Percentiles rank a stretch among this genome's conserved stretches.
These are phyloP conservation scores for Centrocercus urophasianus DNA, from an alignment of 2,113 vertebrate species.

Conservation along the genomic window DNA sequence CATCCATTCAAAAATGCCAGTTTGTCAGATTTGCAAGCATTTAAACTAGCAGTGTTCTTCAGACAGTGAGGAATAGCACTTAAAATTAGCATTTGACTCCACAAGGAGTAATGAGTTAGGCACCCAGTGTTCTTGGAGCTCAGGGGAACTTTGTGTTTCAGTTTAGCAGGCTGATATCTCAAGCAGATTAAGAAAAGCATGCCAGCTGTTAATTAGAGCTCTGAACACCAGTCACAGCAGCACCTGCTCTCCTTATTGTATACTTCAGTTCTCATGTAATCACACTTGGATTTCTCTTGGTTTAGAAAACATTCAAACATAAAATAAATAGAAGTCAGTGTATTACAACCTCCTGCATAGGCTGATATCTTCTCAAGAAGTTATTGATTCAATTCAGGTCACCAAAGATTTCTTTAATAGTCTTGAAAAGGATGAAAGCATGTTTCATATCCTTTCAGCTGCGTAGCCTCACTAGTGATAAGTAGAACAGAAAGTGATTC, in stretches of 20 bases:
- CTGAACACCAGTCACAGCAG: constrained; percentile 10
- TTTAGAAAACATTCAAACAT: background rate
- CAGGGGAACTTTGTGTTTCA: background rate
- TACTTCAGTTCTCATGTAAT: background rate
- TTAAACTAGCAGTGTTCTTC: background rate
- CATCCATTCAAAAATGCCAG: background rate
- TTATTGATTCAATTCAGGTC: background rate
- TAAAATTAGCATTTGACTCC: background rate
- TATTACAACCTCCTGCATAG: background rate
- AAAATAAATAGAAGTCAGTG: background rate
- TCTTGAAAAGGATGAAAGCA: no score
- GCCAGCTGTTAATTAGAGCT: constrained; percentile 19
- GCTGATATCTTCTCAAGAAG: background rate
- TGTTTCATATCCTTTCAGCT: background rate
- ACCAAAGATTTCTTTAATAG: background rate
- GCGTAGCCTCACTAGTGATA: background rate
- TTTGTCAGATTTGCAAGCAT: background rate
- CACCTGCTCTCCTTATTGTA: background rate
- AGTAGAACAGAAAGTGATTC: background rate
- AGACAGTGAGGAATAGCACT: background rate
- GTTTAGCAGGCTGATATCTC: background rate
- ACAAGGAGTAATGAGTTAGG: background rate
- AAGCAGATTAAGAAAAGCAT: constrained; percentile 21
- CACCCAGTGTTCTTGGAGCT: background rate
- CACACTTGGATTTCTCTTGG: background rate